Evolutionary conservation across 2,113 vertebrate species (phyloP), one percentile per base, ranked within the genome.

Genomic region (Australoheros scitulus): DNA sequence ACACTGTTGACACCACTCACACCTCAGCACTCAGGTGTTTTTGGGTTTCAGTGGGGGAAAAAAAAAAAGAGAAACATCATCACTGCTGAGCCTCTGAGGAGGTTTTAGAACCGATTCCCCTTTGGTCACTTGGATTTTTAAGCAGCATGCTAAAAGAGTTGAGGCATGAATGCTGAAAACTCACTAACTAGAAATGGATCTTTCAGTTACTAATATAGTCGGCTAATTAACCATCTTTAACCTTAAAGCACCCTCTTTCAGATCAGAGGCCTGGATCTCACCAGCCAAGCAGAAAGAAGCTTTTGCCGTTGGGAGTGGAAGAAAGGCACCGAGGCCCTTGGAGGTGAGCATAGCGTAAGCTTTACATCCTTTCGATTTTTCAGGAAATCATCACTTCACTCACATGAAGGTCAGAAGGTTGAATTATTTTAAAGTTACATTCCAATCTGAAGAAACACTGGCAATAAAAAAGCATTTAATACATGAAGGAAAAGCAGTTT

Each of bases 31-130:
- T 79, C 7, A 7, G 50, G 63, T 56, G 7, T 17, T 55, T 64
- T 11, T 52, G 32, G 47, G 14, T 0, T 79, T 57, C 32, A 20
- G 0, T 32, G 43, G 6, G 22, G 18, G 8, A 50, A 56, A 50
- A 17, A 50, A 17, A 47, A 14, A 3, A 47, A 47, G 14, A 47
- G 5, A 72, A 5, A 26, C 22, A 47, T 26, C 18, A 11, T 47
- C 8, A 18, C 41, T 17, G 41, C 8, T 0, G 65, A 50, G 64
- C 14, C 64, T 0, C 22, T 52, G 43, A 5, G 24, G 65, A 32
- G 9, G 65, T 18, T 4, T 72, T 47, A 52, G 1, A 20, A 26
- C 10, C 8, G 43, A 52, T 26, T 20, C 24, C 43, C 18, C 24
- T 32, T 0, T 3, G 64, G 15, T 50, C 41, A 4, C 41, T 50